A percentile compares a stretch with the other conserved stretches of the same genome.
Conservation (phyloP, 2,888 invertebrate genomes). For the Lithophane ornitopus region DNA sequence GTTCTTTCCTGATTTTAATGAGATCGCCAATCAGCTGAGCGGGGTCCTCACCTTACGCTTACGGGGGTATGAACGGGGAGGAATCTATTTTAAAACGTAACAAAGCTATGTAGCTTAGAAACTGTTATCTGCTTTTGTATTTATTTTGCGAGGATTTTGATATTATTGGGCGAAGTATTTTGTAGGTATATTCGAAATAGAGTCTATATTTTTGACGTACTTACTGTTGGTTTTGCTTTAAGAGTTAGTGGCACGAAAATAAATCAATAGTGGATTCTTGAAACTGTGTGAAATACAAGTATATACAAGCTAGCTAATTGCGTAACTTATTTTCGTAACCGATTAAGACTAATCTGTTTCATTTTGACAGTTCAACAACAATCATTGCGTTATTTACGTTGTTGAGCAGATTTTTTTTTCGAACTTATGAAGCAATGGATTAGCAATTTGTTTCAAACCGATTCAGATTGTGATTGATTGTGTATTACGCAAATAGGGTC, state of each 20-base stretch:
- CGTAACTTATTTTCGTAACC: no score
- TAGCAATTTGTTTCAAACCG: no score
- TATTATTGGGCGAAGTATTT: constrained; percentile 14
- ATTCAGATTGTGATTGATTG: no score
- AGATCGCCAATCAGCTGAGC: constrained; percentile 83
- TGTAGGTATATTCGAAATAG: background rate
- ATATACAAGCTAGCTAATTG: no score
- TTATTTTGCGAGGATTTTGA: constrained; percentile 20
- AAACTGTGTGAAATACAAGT: no score
- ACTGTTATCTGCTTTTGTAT: constrained; percentile 39
- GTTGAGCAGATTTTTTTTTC: no score
- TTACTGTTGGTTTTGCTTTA: background rate
- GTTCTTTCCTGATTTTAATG: constrained; percentile 86
- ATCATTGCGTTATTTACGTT: no score
- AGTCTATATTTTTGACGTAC: background rate
- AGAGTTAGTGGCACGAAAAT: background rate
- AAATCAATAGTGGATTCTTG: background rate
- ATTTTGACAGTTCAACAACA: no score
- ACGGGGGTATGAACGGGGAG: constrained; percentile 38
- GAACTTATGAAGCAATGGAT: no score
- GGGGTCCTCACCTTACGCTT: constrained; percentile 44
- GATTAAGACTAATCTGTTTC: no score
- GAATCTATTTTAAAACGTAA: constrained; percentile 59
- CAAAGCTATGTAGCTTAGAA: constrained; percentile 57
- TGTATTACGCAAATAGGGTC: no score